A percentile compares a stretch with the other conserved stretches of the same genome.
Evolutionary conservation across 2,888 invertebrate species (phyloP).

Genomic region (Julus scanicus): DNA sequence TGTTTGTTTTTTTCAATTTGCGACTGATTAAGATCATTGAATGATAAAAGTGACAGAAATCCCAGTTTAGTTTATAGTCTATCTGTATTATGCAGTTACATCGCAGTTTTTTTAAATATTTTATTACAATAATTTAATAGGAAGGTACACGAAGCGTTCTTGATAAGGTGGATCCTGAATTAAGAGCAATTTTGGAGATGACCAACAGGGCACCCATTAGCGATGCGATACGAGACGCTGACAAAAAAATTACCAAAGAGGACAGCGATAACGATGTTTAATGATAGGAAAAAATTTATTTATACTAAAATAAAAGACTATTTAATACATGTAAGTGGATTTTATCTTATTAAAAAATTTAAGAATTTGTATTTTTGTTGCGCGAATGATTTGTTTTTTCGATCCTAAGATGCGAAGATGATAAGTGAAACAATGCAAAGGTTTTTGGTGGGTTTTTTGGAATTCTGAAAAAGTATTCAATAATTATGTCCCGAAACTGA

Average conservation of each 20-base stretch:
- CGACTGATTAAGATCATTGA: too few relatives aligned
- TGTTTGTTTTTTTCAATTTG: too few relatives aligned
- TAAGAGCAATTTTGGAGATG: slow-evolving; percentile 85
- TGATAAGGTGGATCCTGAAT: slow-evolving; percentile 78
- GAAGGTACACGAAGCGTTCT: slow-evolving; percentile 74
- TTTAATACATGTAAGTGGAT: not conserved
- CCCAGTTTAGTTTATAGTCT: not conserved
- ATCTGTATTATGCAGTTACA: not conserved
- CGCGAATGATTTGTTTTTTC: too few relatives aligned
- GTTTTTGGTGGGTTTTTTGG: too few relatives aligned
- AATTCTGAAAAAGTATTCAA: too few relatives aligned
- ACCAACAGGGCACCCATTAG: slow-evolving; percentile 84
- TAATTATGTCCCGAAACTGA: too few relatives aligned
- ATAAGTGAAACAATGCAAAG: too few relatives aligned
- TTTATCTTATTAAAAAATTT: not conserved
- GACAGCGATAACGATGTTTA: slow-evolving; percentile 2
- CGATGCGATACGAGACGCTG: slow-evolving; percentile 75
- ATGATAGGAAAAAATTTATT: not conserved
- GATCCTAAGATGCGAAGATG: too few relatives aligned
- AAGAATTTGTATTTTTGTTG: too few relatives aligned
- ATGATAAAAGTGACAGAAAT: not conserved
- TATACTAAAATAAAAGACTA: not conserved
- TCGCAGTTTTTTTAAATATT: not conserved
- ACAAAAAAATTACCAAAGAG: slow-evolving; percentile 56
- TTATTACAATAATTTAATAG: slow-evolving; percentile 62